Evolutionary conservation across 2,888 invertebrate genomes (phyloP), one percentile per base, ranked within the genome.

Genomic region (Sphaerophoria rueppellii): DNA sequence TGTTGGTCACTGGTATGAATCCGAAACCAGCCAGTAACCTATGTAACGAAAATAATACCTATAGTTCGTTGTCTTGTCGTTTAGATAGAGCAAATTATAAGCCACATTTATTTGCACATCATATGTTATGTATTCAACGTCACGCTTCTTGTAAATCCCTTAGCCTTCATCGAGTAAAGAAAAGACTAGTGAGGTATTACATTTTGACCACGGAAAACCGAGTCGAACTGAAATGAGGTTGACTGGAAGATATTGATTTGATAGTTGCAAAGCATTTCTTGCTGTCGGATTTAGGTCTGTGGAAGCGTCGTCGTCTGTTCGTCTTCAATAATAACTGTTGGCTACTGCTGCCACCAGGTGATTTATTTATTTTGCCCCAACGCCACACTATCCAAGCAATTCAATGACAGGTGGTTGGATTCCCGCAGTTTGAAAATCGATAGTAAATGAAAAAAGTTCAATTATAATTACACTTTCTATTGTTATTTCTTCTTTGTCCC

Each of bases 161-260:
- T 14, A 35, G 54, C 34, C 48, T 43, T 48, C 60, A 6, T 40
- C 11, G 35, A 32, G 48, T 0, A 16, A 6, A 43, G 58, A 24
- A 6, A 2, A 52, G 37, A 16, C 9, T 9, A 32, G 37, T 46
- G n/a, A 24, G 24, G 24, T 24, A 24, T 24, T 24, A 24, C 24
- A 24, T 52, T 63, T 43, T 58, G 57, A 43, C 46, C 50, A 58
- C 61, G 72, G 82, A 82, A 69, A 24, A 57, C 35, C 52, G 60
- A 70, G 58, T 55, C 34, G 6, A 34, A 48, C 12, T n/a, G 37
- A 52, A 83, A 71, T 63, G 74, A 35, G 74, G 82, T 71, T 71
- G 71, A 75, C 58, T 79, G 82, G 71, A 83, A 83, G 54, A 65
- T 79, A 83, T 85, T 61, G 79, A 79, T 85, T 80, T 14, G 57